Conservation (phyloP, 2,888 invertebrate species). For the Ophonus ardosiacus region DNA sequence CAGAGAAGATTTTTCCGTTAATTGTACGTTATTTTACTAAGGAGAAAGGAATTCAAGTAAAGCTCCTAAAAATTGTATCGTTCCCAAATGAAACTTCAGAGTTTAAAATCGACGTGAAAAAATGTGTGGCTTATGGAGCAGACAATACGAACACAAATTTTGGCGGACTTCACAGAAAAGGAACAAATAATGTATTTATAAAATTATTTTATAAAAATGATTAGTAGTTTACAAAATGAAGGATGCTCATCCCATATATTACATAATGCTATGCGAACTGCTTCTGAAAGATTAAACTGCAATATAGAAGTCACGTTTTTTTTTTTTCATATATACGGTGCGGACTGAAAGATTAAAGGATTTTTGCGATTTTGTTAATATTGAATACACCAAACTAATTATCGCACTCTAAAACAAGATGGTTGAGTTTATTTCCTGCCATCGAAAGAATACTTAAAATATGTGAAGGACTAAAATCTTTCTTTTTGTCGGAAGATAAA, state of each 20-base stretch:
- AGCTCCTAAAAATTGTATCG: constrained; percentile 66
- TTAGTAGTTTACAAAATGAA: constrained; percentile 36
- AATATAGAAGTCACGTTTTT: constrained; percentile 17
- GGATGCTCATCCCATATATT: constrained; percentile 52
- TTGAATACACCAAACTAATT: not conserved
- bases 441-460: constrained; percentile 19
- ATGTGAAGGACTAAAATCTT: constrained; percentile 10
- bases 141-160: constrained; percentile 71
- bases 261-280: constrained; percentile 65
- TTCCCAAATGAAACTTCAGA: constrained; percentile 68
- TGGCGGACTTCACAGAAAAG: constrained; percentile 67
- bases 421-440: constrained; percentile 18
- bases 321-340: constrained; percentile 21
- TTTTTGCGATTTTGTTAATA: constrained; percentile 20
- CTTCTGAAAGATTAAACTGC: constrained; percentile 65
- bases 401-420: constrained; percentile 35
- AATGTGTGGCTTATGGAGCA: constrained; percentile 69
- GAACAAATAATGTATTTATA: constrained; percentile 67
- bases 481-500: constrained; percentile 12
- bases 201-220: constrained; percentile 60
- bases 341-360: constrained; percentile 26
- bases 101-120: constrained; percentile 65
- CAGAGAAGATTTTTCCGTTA: constrained; percentile 67
- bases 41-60: constrained; percentile 67
- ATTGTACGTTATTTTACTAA: constrained; percentile 68